Evolutionary conservation across 35 echinoderm and acorn worm genomes (phyloP), one percentile per base, ranked within the genome.

Genomic region (Apostichopus japonicus): DNA sequence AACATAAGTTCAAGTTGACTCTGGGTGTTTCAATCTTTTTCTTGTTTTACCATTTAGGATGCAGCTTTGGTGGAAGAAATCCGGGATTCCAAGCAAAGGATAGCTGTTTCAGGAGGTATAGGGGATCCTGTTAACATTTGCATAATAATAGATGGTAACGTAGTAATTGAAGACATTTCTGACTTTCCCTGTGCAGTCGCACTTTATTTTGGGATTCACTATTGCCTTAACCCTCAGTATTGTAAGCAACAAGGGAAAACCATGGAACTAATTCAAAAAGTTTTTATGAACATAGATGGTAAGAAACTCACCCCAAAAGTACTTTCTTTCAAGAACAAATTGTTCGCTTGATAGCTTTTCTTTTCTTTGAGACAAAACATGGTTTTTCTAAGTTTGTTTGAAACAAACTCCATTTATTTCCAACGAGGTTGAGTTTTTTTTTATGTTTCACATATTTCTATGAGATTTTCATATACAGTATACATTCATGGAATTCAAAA

Each of bases 131-230:
- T 81, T 5, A 81, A 81, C 15, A 81, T 81, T 81, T 81, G 23
- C 23, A 81, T 80, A 33, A 80, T 80, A 80, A 44, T 80, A 33
- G 79, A 80, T 80, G 23, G 78, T 80, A 44, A 80, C 24, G 15
- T 80, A 9, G 27, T 80, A 33, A 22, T 33, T 33, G 27, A 80
- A 14, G 79, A 51, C 15, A 81, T 81, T 10, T 33, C 27, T 15
- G 53, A 13, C 16, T 81, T 81, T 81, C 24, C 79, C 15, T 10
- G 23, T 44, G 79, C 79, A 22, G 23, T 81, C 23, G 52, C 52
- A 33, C 15, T 81, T 5, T 81, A 44, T 81, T 81, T 81, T 81
- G 79, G 79, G 24, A 33, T 81, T 81, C 79, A 81, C 52, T 81
- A 81, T 16, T 81, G 27, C 79, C 79, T 81, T 16, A 6, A 81